A percentile compares a stretch with the other conserved stretches of the same genome.
These are phyloP conservation scores for Oreortyx pictus DNA, from an alignment of 2,797 vertebrate genomes.

Conservation along the genomic window DNA sequence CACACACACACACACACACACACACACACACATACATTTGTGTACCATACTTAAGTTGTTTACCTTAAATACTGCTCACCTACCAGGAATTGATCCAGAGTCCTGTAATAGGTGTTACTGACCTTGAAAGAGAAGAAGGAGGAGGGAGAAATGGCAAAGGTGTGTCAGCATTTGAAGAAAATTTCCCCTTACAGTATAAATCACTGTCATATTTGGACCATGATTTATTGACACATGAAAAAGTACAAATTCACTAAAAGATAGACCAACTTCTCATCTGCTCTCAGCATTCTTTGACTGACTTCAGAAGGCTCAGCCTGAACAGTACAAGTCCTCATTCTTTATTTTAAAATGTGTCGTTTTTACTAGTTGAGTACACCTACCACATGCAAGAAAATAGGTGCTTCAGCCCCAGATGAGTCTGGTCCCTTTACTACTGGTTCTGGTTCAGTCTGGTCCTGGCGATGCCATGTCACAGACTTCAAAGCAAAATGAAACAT, in stretches of 20 bases:
- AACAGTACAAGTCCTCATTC: not conserved
- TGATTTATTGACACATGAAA: not conserved
- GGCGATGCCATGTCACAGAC: not conserved
- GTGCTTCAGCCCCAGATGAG: not conserved
- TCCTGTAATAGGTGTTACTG: not conserved
- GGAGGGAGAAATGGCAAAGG: not conserved
- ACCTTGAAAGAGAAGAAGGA: not conserved
- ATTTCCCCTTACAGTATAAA: not conserved
- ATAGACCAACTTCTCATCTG: not conserved
- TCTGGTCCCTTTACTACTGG: not conserved
- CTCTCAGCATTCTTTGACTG: not conserved
- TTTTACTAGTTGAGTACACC: not conserved
- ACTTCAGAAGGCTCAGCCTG: not conserved
- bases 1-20: not conserved
- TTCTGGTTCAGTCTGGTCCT: not conserved
- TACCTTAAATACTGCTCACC: not conserved
- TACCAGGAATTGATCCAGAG: not conserved
- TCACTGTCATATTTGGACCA: not conserved
- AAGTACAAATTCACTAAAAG: not conserved
- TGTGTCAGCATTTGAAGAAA: not conserved
- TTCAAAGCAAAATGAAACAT: not conserved
- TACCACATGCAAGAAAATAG: not conserved
- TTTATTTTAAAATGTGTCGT: not conserved
- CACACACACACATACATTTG: not conserved
- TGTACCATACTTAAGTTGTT: not conserved